phyloP scores from a whole-genome alignment of 2,797 vertebrate species.

The Oceanodroma leucorhoa region DNA sequence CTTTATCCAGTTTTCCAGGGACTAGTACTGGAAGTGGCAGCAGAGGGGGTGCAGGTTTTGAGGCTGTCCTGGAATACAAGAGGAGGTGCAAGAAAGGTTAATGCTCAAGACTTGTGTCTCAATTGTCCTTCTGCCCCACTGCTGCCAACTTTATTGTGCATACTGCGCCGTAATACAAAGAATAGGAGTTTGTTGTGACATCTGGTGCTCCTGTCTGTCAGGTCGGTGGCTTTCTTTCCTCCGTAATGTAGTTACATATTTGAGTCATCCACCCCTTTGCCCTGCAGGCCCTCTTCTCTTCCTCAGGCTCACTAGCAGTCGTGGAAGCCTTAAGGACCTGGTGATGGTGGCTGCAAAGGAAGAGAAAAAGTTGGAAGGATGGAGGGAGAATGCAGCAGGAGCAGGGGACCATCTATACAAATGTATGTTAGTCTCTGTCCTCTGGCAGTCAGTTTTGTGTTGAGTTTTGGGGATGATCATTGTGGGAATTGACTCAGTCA shows the following conservation, averaged over 20 bases:
- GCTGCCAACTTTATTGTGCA: neutral
- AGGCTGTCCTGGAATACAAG: neutral
- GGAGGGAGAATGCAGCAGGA: neutral
- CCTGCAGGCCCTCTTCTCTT: neutral
- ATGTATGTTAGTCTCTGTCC: neutral
- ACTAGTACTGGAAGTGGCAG: neutral
- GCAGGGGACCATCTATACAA: neutral
- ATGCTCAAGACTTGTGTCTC: neutral
- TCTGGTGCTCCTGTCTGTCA: neutral
- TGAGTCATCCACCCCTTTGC: neutral
- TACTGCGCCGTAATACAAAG: accelerated
- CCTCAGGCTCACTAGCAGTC: neutral
- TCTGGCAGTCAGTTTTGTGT: neutral
- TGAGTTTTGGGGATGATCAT: neutral
- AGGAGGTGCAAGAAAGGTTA: neutral
- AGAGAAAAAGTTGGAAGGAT: neutral
- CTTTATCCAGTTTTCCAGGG: neutral
- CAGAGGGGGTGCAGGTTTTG: neutral
- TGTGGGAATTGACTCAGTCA: neutral
- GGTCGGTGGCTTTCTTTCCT: neutral
- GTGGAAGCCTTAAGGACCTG: neutral
- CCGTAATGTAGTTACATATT: too few species aligned
- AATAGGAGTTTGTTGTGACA: neutral
- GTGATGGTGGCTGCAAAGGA: neutral
- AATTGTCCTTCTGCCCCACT: neutral